phyloP scores from a whole-genome alignment of 1,140 invertebrate genomes.

The Zaprionus lachaisei region DNA sequence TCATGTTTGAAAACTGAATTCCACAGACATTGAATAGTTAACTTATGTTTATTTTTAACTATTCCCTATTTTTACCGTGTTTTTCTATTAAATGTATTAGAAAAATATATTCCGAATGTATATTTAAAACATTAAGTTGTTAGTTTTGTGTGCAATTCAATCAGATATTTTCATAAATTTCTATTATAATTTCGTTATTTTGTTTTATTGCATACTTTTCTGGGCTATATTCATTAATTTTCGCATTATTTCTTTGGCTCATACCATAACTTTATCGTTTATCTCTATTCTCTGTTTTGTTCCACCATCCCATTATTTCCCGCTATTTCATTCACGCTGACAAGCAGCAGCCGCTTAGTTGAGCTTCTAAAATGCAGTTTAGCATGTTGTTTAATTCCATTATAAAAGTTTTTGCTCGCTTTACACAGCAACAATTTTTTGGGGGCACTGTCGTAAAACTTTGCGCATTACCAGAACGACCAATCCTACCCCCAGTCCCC shows the following conservation, averaged over 20 bases:
- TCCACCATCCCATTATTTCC: background rate
- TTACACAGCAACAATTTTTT: conserved; percentile 37
- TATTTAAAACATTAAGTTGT: background rate
- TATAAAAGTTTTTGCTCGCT: conserved; percentile 55
- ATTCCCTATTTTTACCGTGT: background rate
- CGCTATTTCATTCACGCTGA: conserved; percentile 17
- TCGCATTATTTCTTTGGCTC: background rate
- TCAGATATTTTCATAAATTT: background rate
- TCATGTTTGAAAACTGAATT: too few relatives aligned
- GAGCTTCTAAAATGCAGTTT: conserved; percentile 19
- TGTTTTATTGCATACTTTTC: background rate
- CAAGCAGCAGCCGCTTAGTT: conserved; percentile 27
- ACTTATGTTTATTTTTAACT: background rate
- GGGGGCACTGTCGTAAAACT: conserved; percentile 40
- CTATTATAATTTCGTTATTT: background rate
- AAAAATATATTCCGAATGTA: too few relatives aligned
- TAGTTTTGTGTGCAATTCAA: background rate
- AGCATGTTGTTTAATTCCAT: conserved; percentile 47
- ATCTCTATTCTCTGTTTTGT: background rate
- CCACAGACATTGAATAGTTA: too few relatives aligned
- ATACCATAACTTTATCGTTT: background rate
- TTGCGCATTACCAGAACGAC: conserved; percentile 52
- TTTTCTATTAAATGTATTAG: background rate
- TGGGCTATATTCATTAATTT: conserved; percentile 7
- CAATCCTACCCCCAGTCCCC: background rate